Evolutionary conservation across 2,113 vertebrate genomes (phyloP), one percentile per base, ranked within the genome.

Genomic region (Leiothrix lutea): DNA sequence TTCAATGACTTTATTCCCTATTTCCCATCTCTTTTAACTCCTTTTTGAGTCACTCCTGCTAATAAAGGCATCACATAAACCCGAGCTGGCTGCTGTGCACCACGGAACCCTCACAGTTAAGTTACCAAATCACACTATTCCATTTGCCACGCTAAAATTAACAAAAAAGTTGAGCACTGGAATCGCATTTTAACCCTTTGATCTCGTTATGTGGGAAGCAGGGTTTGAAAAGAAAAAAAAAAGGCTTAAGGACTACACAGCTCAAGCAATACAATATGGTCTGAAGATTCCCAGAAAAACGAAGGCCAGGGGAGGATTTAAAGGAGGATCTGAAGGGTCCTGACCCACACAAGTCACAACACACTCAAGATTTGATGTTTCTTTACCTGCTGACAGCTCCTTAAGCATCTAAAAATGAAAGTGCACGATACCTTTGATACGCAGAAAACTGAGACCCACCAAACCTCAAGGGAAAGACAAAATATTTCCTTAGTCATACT

Each of bases 241-340:
- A 82, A 45, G 50, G 60, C 44, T 80, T 80, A 11, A 60, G n/a
- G 67, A 13, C 33, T 73, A 21, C 38, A 23, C 21, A 18, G 38
- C 67, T 80, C 44, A 8, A 60, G 31, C 58, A 95, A 90, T 13
- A 91, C 62, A 80, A 75, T 85, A 73, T 90, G 80, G 78, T 6
- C 48, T 62, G 70, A 47, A 88, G 95, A 92, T 16, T 62, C 15
- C 74, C 75, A 64, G 25, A 89, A 92, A 94, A 96, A 87, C 58
- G 47, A 94, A 97, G 94, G 93, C 66, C 72, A 91, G 53, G 6
- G 22, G 66, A 88, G 86, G 86, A 89, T 88, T 95, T 95, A 89
- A 70, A 93, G 72, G 64, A 91, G 50, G n/a, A 82, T 80, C 90
- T 80, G 53, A 85, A 92, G 90, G 87, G 92, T 94, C 91, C 96